phyloP scores from a whole-genome alignment of 2,113 vertebrate genomes.

The Cynopterus brachyotis region DNA sequence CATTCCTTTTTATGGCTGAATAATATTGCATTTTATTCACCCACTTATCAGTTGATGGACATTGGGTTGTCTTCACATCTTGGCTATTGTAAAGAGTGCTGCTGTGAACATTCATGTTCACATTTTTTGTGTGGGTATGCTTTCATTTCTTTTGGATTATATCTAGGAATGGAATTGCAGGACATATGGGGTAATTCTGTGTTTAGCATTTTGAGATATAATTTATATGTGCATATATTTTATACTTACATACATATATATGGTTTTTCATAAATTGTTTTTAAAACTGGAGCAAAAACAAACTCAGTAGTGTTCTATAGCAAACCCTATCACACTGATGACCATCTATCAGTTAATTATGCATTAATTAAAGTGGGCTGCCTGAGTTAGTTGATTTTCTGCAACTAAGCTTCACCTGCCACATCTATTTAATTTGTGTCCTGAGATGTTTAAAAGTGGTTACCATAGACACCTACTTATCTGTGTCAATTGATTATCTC shows the following conservation, averaged over 20 bases:
- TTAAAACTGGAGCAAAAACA: neutral
- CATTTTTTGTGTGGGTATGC: neutral
- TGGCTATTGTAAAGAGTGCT: neutral
- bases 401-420: neutral
- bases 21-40: neutral
- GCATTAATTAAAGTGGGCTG: neutral
- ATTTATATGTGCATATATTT: neutral
- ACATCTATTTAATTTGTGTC: constrained; percentile 6
- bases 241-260: neutral
- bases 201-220: neutral
- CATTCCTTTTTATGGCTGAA: neutral
- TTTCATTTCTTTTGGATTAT: neutral
- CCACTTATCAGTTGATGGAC: neutral
- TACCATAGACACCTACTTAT: neutral
- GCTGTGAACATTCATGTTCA: neutral
- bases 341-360: neutral
- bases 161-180: neutral
- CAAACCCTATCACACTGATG: neutral
- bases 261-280: neutral
- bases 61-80: neutral
- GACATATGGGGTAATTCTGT: neutral
- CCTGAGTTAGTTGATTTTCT: neutral
- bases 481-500: neutral
- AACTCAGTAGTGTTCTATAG: neutral
- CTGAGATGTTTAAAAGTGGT: constrained; percentile 14